Conservation (phyloP, 2,797 vertebrate genomes). For the Adrianichthys oophorus region DNA sequence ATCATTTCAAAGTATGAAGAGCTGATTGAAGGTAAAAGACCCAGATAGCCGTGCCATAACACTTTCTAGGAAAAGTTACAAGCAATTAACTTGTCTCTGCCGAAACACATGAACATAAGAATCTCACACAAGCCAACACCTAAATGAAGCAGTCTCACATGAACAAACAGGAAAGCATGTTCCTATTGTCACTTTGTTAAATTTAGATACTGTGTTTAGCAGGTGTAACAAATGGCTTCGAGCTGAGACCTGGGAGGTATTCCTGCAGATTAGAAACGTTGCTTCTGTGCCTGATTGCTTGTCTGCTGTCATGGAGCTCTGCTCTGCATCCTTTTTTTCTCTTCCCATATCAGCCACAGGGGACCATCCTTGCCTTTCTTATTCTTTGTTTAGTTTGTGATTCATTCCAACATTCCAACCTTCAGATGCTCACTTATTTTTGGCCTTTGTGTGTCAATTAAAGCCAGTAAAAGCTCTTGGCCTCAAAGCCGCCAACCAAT, state of each 20-base stretch:
- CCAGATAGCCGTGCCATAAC: no score
- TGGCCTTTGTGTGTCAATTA: slow-evolving; percentile 46
- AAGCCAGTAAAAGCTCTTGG: slow-evolving; percentile 53
- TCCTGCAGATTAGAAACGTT: slow-evolving; percentile 64
- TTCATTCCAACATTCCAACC: slow-evolving; percentile 39
- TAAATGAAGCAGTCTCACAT: slow-evolving; percentile 39
- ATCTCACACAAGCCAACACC: slow-evolving; percentile 39
- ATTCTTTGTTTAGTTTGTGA: slow-evolving; percentile 55
- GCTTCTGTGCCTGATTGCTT: slow-evolving; percentile 68
- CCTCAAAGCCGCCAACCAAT: slow-evolving; percentile 45
- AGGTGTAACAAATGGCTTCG: slow-evolving; percentile 68
- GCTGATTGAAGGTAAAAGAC: no score
- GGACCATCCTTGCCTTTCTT: slow-evolving; percentile 43
- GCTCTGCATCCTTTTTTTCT: slow-evolving; percentile 43
- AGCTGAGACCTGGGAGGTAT: slow-evolving; percentile 66
- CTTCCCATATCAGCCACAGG: slow-evolving; percentile 52
- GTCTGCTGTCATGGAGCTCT: slow-evolving; percentile 70
- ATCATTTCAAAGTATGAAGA: slow-evolving; percentile 8
- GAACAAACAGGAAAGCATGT: slow-evolving; percentile 45
- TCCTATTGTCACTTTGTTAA: slow-evolving; percentile 66
- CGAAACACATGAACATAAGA: slow-evolving; percentile 19
- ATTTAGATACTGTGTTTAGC: slow-evolving; percentile 70
- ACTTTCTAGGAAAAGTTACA: no score
- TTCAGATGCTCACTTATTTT: slow-evolving; percentile 43
- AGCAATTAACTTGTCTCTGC: slow-evolving; percentile 6